Base-by-base conservation (phyloP, 2,113 vertebrate species). In the Desmodus rotundus region DNA sequence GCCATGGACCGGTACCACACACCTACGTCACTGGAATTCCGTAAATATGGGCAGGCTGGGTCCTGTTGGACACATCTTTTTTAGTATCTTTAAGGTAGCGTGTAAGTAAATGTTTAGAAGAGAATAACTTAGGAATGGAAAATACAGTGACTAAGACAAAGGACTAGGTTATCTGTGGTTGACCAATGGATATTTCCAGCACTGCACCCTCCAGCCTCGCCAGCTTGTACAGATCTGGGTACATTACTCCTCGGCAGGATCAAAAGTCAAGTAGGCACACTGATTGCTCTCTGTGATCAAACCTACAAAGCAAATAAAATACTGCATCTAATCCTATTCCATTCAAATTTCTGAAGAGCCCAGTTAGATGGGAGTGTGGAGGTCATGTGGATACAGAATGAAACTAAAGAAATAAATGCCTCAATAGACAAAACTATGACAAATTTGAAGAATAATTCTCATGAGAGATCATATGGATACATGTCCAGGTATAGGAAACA, bases 141-240 rank as follows among this genome's bases (percentile, higher is more conserved):
- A 92, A 74, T 33, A 77, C 20, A 68, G 47, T 80, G n/a, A 87
- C n/a, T 47, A 45, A 93, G 63, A 95, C 63, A 80, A 89, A 94
- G 70, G 7, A 84, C 3, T 50, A 17, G 24, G 63, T 68, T 85
- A 90, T 45, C 36, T 52, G 16, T 84, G 31, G 38, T 8, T 86
- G 45, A 82, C 26, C 38, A 80, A 12, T 73, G 28, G 31, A 31
- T 50, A 76, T 38, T 67, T 45, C 36, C 54, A 72, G 43, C 17
- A 47, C 61, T 77, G 81, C 7, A 20, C 17, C 20, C 17, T 93
- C 67, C 19, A 41, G 17, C 19, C 63, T 45, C 33, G 67, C 47
- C 31, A 50, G 26, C 12, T 45, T 28, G 24, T 28, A 61, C 6
- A 84, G 38, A 61, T 36, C 47, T 78, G 28, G 12, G 22, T 58